phyloP scores from a whole-genome alignment of 2,113 vertebrate genomes.

The Elachura formosa region DNA sequence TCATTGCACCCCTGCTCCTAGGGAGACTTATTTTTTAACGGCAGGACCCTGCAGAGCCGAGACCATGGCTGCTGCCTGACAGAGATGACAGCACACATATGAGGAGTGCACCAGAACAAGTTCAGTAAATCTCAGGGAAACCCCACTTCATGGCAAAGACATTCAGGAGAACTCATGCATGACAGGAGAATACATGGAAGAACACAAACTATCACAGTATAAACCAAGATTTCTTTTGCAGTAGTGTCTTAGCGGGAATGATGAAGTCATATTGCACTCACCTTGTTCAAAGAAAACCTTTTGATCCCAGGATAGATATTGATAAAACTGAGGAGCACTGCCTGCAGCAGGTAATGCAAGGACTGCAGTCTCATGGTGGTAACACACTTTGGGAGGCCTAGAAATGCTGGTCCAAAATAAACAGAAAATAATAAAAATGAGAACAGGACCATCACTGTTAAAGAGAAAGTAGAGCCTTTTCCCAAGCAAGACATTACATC shows the following conservation, averaged over 20 bases:
- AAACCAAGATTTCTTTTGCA: background rate
- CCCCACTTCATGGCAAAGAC: background rate
- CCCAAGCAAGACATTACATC: background rate
- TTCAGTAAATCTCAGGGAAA: background rate
- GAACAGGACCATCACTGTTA: background rate
- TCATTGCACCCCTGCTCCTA: background rate
- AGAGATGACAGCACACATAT: accelerated
- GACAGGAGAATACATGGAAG: background rate
- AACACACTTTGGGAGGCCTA: background rate
- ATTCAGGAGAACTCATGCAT: background rate
- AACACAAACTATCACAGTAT: background rate
- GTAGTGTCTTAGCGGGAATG: background rate
- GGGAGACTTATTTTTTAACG: background rate
- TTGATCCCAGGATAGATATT: background rate
- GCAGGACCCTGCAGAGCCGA: background rate
- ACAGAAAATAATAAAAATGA: background rate
- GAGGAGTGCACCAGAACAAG: accelerated
- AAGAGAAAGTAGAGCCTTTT: background rate
- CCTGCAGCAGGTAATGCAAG: background rate
- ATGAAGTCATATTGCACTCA: background rate
- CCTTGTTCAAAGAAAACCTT: background rate
- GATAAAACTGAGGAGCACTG: background rate
- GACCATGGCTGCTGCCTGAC: accelerated
- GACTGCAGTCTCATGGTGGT: background rate
- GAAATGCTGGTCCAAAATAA: background rate